A percentile compares a stretch with the other conserved stretches of the same genome.
phyloP scores from a whole-genome alignment of 2,113 vertebrate genomes.

The Tetrax tetrax region DNA sequence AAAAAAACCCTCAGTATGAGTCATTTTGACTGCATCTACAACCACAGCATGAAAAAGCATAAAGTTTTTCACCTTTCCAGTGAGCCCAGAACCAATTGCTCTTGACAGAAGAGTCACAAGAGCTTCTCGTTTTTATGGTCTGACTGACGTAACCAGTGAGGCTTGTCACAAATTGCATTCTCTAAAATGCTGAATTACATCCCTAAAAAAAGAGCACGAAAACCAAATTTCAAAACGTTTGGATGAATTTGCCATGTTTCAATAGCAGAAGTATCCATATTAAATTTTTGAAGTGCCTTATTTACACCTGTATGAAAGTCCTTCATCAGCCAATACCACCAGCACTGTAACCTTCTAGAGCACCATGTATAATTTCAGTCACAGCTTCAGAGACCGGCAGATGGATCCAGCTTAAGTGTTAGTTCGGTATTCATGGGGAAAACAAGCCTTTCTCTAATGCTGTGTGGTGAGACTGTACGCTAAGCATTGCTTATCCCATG shows the following conservation, averaged over 20 bases:
- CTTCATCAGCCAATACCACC: not conserved
- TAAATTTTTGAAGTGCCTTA: not conserved
- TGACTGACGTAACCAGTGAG: not conserved
- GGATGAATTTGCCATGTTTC: not conserved
- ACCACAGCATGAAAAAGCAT: not conserved
- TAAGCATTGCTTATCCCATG: rapidly evolving
- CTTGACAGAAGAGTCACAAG: not conserved
- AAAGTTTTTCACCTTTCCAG: not conserved
- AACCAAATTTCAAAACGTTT: not conserved
- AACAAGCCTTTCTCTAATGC: not conserved
- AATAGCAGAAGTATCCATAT: not conserved
- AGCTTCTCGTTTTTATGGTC: not conserved
- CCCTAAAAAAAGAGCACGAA: not conserved
- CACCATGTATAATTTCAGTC: not conserved
- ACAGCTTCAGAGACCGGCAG: not conserved
- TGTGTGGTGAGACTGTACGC: not conserved
- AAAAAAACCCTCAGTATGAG: not conserved
- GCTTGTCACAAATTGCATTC: not conserved
- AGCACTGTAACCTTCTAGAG: not conserved
- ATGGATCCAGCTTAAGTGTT: not conserved
- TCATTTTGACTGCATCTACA: not conserved
- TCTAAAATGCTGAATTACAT: not conserved
- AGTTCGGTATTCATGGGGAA: not conserved
- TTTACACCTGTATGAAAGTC: not conserved
- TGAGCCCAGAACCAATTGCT: not conserved